Base-by-base conservation (phyloP, 1,140 invertebrate species). In the Drosophila novamexicana region DNA sequence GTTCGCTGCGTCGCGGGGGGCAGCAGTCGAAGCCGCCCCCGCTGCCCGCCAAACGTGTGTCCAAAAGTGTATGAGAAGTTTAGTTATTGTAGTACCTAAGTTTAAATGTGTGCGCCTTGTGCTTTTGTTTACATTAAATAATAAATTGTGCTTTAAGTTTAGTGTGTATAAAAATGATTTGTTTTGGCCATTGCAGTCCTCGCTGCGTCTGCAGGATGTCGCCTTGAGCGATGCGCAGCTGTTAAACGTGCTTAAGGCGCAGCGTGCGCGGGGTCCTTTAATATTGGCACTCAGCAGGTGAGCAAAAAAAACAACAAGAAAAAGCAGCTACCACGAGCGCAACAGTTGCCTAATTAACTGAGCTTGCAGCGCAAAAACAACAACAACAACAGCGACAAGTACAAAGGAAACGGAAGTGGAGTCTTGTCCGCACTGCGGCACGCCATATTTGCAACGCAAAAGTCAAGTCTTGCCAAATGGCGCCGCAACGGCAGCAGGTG, bases 261-360 rank as follows among this genome's bases (percentile, higher is more conserved):
- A 90, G 61, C 88, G 88, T 58, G 69, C 79, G 44, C 75, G 68
- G 22, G 88, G 88, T 71, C 88, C 88, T 34, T 50, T 91, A 37
- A 88, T 91, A 72, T 59, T 91, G 58, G 83, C 88, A 58, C 73
- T 92, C 50, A 81, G 81, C 80, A 91, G 92, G 74, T 92, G 78
- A 84, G 69, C 79, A 58, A 7, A 16, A 68, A 40, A 36, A 68
- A 47, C 49, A 22, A 37, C 47, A 39, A 16, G 1, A 9, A 54
- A 7, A 12, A 14, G 12, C 56, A 61, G 4, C 29, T 16, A 53
- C 32, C 29, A 66, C 18, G 18, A 49, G 10, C 36, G 18, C 12
- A 14, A 34, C 16, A 50, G 50, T 47, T 52, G 56, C 54, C 32
- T 61, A 57, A 71, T 75, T 77, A 42, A 18, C 16, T 69, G 42